phyloP scores from a whole-genome alignment of 2,797 vertebrate genomes.

The Limnodromus scolopaceus region DNA sequence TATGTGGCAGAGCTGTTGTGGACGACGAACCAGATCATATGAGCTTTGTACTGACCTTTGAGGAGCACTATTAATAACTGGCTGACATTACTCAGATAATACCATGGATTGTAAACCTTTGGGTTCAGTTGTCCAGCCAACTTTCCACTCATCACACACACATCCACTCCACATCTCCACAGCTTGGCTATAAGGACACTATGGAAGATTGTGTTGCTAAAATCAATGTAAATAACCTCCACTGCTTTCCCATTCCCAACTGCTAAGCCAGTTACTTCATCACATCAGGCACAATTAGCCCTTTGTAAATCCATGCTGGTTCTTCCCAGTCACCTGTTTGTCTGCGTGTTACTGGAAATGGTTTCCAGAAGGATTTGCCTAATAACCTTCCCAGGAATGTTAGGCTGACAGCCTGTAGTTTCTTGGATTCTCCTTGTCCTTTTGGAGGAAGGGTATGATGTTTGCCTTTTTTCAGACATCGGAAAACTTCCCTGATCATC shows the following conservation, averaged over 20 bases:
- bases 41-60: neutral
- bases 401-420: neutral
- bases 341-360: neutral
- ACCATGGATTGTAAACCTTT: neutral
- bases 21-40: fast-evolving
- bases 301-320: neutral
- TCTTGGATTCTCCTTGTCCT: neutral
- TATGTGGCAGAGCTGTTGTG: neutral
- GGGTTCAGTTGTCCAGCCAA: neutral
- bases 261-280: neutral
- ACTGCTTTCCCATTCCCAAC: neutral
- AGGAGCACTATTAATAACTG: neutral
- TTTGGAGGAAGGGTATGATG: neutral
- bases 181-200: neutral
- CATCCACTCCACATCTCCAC: neutral
- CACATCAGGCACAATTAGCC: neutral
- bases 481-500: neutral
- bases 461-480: neutral
- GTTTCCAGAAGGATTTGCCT: neutral
- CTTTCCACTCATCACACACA: neutral
- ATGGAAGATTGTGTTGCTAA: neutral
- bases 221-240: neutral
- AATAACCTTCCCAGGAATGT: neutral
- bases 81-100: neutral
- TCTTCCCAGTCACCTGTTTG: neutral